Percentiles rank a stretch among this genome's conserved stretches.
Conservation (phyloP, 53 echinoderm and acorn worm genomes). For the Holothuria leucospilota region DNA sequence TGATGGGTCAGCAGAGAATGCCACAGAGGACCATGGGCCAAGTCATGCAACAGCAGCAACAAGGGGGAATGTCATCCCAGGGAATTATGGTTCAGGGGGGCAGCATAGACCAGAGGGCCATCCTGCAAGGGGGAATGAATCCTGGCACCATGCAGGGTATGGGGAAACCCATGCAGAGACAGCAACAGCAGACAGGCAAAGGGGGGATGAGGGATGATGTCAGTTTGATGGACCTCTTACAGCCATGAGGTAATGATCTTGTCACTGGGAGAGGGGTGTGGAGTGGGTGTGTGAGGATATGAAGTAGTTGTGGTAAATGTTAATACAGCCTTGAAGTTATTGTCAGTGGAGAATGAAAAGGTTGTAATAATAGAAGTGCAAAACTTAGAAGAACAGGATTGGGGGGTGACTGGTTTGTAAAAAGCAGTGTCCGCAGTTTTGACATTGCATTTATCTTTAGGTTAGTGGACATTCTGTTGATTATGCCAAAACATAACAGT, state of each 20-base stretch:
- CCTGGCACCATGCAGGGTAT: slow-evolving; percentile 18
- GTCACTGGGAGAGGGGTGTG: no score
- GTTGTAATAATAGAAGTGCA: no score
- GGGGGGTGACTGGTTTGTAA: no score
- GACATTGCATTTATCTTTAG: no score
- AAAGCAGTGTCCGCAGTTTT: no score
- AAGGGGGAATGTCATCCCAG: slow-evolving; percentile 5
- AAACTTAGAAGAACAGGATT: no score
- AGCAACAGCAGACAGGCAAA: slow-evolving; percentile 58
- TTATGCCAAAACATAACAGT: no score
- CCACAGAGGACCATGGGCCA: slow-evolving; percentile 51
- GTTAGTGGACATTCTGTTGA: no score
- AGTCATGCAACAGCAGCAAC: slow-evolving; percentile 63
- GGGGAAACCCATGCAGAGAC: slow-evolving; percentile 36
- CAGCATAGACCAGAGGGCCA: slow-evolving; percentile 12
- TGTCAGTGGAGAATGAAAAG: no score
- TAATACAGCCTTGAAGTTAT: no score
- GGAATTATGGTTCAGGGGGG: slow-evolving; percentile 16
- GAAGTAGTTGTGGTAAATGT: no score
- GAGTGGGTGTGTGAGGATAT: no score
- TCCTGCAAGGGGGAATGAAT: slow-evolving; percentile 26
- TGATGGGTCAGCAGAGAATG: slow-evolving; percentile 45
- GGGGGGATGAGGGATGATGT: slow-evolving; percentile 20
- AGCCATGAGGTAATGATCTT: background rate
- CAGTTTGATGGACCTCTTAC: slow-evolving; percentile 28